A percentile compares a stretch with the other conserved stretches of the same genome.
Conservation (phyloP, 2,797 vertebrate genomes). For the Macrochelys suwanniensis region DNA sequence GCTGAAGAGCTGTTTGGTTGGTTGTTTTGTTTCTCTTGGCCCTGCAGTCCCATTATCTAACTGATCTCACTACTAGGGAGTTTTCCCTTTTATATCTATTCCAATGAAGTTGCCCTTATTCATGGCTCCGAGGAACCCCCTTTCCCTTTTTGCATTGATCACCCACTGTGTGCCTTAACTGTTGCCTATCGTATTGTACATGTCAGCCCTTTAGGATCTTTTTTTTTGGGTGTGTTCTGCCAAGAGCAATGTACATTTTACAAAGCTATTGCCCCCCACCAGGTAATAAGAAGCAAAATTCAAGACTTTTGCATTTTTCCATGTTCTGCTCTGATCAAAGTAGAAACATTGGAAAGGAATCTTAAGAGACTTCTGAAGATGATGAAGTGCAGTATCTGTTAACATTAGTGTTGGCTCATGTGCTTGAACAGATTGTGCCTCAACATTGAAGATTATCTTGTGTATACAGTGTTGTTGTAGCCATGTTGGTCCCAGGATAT, state of each 20-base stretch:
- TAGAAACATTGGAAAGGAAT: slow-evolving; percentile 28
- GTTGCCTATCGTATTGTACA: not conserved
- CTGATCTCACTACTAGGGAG: not conserved
- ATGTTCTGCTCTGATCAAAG: slow-evolving; percentile 44
- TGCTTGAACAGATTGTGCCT: slow-evolving; percentile 14
- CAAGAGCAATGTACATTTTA: rapidly evolving
- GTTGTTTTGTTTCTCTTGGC: not conserved
- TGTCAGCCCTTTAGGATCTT: rapidly evolving
- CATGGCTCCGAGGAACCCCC: not conserved
- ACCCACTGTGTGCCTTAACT: not conserved
- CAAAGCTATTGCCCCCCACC: rapidly evolving
- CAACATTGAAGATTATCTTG: slow-evolving; percentile 42
- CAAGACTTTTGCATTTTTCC: not conserved
- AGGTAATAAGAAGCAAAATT: not conserved
- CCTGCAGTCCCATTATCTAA: not conserved
- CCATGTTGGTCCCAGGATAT: not conserved
- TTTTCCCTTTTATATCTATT: not conserved
- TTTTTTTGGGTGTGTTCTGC: not conserved
- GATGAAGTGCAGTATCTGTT: slow-evolving; percentile 9
- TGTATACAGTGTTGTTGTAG: slow-evolving; percentile 35
- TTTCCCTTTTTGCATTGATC: not conserved
- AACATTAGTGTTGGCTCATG: slow-evolving; percentile 9
- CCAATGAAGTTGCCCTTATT: not conserved
- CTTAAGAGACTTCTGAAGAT: not conserved
- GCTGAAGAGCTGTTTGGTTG: not conserved